Percentiles rank a stretch among this genome's conserved stretches.
Evolutionary conservation across 2,797 vertebrate genomes (phyloP).

Genomic region (Notolepis coatsorum): DNA sequence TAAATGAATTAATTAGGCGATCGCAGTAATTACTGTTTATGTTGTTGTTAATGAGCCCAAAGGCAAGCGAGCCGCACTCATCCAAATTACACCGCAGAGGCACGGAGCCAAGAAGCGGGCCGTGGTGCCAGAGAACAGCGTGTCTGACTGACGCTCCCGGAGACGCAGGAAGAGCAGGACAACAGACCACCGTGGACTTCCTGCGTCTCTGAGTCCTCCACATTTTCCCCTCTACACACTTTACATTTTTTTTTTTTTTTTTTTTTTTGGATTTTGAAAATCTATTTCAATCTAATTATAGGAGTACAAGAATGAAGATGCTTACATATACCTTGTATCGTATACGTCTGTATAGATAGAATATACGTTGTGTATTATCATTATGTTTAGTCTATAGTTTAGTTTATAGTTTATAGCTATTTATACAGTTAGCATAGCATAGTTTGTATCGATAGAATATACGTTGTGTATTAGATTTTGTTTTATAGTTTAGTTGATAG

Average conservation of each 20-base stretch:
- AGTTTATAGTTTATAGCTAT: too few relatives aligned
- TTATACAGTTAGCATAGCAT: too few relatives aligned
- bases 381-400: too few relatives aligned
- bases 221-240: not conserved
- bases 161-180: conserved; percentile 34
- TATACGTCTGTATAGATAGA: too few relatives aligned
- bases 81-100: conserved; percentile 85
- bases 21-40: conserved; percentile 89
- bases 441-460: too few relatives aligned
- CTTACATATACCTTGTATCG: too few relatives aligned
- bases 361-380: too few relatives aligned
- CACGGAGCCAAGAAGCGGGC: conserved; percentile 82
- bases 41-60: conserved; percentile 89
- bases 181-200: conserved; percentile 24
- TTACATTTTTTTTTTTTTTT: too few relatives aligned
- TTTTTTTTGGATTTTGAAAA: not conserved
- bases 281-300: not conserved
- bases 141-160: conserved; percentile 62
- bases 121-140: conserved; percentile 68
- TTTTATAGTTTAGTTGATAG: too few relatives aligned
- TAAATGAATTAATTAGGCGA: conserved; percentile 87
- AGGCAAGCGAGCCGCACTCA: conserved; percentile 86
- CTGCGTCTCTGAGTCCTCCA: conserved; percentile 11
- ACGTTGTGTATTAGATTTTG: too few relatives aligned
- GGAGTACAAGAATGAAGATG: not conserved